phyloP scores from a whole-genome alignment of 2,888 invertebrate genomes.

The Octonoba sinensis region DNA sequence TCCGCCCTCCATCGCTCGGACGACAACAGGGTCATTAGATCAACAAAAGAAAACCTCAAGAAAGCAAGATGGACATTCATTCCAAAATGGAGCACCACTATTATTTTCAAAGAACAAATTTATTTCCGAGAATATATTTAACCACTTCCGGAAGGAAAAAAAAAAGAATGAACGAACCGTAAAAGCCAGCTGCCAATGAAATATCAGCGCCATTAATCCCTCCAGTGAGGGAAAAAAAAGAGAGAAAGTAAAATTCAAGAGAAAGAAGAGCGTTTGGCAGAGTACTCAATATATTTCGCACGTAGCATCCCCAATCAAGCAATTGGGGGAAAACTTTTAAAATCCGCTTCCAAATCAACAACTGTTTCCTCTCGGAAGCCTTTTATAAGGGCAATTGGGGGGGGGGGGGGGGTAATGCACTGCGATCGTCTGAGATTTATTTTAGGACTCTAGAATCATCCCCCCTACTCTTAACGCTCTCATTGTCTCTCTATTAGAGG shows the following conservation, averaged over 20 bases:
- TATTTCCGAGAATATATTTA: constrained; percentile 4
- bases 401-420: constrained; percentile 43
- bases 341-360: constrained; percentile 46
- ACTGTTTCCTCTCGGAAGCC: constrained; percentile 33
- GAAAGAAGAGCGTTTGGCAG: no score
- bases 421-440: constrained; percentile 54
- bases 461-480: constrained; percentile 23
- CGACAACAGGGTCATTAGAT: no score
- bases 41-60: no score
- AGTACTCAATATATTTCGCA: constrained; percentile 56
- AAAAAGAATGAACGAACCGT: neutral
- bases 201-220: constrained; percentile 41
- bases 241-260: no score
- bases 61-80: constrained; percentile 4
- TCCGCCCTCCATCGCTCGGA: no score
- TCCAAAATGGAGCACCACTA: constrained; percentile 9
- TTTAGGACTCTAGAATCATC: constrained; percentile 8
- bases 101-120: constrained; percentile 13
- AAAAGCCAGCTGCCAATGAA: constrained; percentile 40
- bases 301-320: constrained; percentile 47
- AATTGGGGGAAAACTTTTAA: constrained; percentile 43
- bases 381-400: constrained; percentile 48
- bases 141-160: no score
- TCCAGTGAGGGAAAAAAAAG: neutral
- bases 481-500: constrained; percentile 48